Base-by-base conservation (phyloP, 2,797 vertebrate species). In the Numenius phaeopus region DNA sequence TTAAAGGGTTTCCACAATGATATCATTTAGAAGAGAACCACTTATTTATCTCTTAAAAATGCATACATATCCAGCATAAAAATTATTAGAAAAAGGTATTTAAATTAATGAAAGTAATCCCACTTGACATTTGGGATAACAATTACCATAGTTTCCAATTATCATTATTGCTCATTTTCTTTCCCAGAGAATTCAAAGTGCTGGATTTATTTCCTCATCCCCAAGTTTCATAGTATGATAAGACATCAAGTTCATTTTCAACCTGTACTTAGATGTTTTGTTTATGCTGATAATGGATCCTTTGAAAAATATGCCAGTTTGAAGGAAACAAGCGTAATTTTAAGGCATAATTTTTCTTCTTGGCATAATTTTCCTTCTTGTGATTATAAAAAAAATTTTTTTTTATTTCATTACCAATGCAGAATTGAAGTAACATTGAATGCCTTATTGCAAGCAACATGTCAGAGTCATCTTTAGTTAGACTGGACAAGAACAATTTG, bases 101-200 rank as follows among this genome's bases (percentile, higher is more conserved):
- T 88, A 76, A 91, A 91, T 86, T 90, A 95, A 90, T 84, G 50
- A 66, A 84, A 81, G 32, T 64, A 84, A 90, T 87, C 46, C 49
- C 88, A 92, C 93, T 92, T 95, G 86, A 92, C 88, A 96, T 93
- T 96, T 94, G n/a, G 42, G 58, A 92, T 84, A 93, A 96, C 90
- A 92, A 90, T 93, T 90, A 93, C 76, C 54, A 34, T 69, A 42
- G 46, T 86, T 91, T 72, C 65, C 54, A 89, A 90, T 92, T 95
- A 94, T 49, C 59, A 61, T 90, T 94, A 86, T 32, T 79, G 73
- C 78, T 93, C 90, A 54, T 92, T 93, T 96, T 96, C 75, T 80
- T 87, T 93, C 46, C 18, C 55, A 77, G 18, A 84, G 34, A 94
- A 90, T 82, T 94, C 64, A 77, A 87, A 95, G 75, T 5, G 6